These are phyloP conservation scores for Albula goreensis DNA, from an alignment of 2,113 vertebrate species.

Conservation along the genomic window DNA sequence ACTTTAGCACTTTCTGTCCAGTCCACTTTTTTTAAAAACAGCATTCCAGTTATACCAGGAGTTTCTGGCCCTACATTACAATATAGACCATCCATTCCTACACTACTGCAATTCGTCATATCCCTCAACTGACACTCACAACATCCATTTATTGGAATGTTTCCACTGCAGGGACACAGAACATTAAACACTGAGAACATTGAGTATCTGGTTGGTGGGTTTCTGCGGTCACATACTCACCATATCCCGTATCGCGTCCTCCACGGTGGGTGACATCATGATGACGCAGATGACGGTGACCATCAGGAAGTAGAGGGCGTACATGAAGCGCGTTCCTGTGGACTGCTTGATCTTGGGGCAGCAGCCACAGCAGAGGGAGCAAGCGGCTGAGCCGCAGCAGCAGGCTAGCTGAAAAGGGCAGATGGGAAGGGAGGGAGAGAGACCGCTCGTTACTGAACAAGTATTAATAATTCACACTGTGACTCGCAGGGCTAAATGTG, in stretches of 20 bases:
- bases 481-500: not conserved
- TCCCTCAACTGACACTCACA: no score
- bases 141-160: no score
- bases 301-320: conserved; percentile 89
- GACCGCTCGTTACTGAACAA: conserved; percentile 6
- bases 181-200: no score
- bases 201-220: not conserved
- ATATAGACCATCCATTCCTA: not conserved
- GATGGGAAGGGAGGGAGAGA: conserved; percentile 30
- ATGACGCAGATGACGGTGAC: conserved; percentile 83
- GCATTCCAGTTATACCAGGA: not conserved
- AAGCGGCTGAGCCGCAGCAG: conserved; percentile 87
- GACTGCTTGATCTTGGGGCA: conserved; percentile 96
- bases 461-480: not conserved
- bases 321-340: conserved; percentile 92
- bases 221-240: conserved; percentile 70
- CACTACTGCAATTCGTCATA: no score
- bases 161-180: no score
- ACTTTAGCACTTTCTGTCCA: not conserved
- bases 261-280: conserved; percentile 91
- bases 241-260: conserved; percentile 61
- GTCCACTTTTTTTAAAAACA: not conserved
- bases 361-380: conserved; percentile 87
- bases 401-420: conserved; percentile 81
- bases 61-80: conserved; percentile 15